These are phyloP conservation scores for Megaceryle maxima DNA, from an alignment of 2,113 vertebrate genomes.

Conservation along the genomic window DNA sequence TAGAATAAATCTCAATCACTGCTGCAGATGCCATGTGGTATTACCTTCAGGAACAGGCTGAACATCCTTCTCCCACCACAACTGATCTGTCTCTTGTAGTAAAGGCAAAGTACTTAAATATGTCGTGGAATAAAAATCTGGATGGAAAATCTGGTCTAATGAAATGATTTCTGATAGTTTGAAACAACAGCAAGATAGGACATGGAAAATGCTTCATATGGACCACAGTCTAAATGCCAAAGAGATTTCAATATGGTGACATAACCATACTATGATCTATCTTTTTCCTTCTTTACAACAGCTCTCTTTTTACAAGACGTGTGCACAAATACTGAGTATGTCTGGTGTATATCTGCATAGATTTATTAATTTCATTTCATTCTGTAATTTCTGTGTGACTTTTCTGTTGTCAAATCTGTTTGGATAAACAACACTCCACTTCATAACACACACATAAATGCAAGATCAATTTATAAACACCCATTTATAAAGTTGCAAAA, in stretches of 20 bases:
- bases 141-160: background rate
- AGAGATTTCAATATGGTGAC: conserved; percentile 45
- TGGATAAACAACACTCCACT: conserved; percentile 70
- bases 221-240: background rate
- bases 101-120: background rate
- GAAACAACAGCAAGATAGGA: background rate
- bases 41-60: background rate
- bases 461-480: background rate
- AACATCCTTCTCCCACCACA: background rate
- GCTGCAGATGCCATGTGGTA: background rate
- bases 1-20: background rate
- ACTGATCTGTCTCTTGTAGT: background rate
- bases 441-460: background rate
- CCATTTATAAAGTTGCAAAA: conserved; percentile 19
- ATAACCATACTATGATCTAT: background rate
- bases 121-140: background rate
- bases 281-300: background rate
- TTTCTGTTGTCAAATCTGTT: conserved; percentile 11
- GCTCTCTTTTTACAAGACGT: background rate
- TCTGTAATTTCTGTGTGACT: background rate
- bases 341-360: background rate
- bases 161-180: background rate
- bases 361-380: background rate
- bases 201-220: background rate
- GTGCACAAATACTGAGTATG: background rate